A percentile compares a stretch with the other conserved stretches of the same genome.
Conservation (phyloP, 2,888 invertebrate genomes). For the Volucella zonaria region DNA sequence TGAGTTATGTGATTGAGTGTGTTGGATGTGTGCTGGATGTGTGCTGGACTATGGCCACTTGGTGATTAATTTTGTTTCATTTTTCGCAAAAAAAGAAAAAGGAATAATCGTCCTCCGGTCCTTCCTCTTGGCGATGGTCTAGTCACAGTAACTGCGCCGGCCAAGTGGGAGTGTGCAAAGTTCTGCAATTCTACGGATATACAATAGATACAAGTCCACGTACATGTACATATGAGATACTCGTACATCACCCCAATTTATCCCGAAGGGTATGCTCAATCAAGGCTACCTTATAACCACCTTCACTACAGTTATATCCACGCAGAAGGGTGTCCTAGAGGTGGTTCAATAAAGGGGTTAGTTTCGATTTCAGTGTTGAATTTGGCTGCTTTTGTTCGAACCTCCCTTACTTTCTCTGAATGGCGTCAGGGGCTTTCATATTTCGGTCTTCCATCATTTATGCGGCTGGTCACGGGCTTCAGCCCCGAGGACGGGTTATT, state of each 20-base stretch:
- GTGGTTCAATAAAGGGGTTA: constrained; percentile 39
- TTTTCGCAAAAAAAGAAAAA: constrained; percentile 18
- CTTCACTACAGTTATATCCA: not conserved
- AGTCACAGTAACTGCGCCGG: not conserved
- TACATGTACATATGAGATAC: constrained; percentile 74
- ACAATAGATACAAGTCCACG: constrained; percentile 8
- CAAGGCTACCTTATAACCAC: constrained; percentile 75
- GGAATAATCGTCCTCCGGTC: not conserved
- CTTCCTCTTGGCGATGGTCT: not conserved
- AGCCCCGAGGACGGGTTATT: constrained; percentile 26
- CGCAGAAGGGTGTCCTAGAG: not conserved
- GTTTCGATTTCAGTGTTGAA: constrained; percentile 48
- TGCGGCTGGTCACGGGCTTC: constrained; percentile 38
- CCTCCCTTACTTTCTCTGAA: constrained; percentile 27
- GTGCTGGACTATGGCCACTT: constrained; percentile 43
- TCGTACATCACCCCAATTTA: constrained; percentile 78
- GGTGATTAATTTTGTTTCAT: constrained; percentile 66
- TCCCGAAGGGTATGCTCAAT: constrained; percentile 82
- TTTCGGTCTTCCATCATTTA: constrained; percentile 67
- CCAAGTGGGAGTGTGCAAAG: constrained; percentile 16
- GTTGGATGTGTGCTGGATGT: constrained; percentile 44
- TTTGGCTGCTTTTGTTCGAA: constrained; percentile 29
- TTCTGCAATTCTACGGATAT: not conserved
- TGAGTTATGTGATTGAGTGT: constrained; percentile 72
- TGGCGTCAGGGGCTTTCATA: constrained; percentile 27